Evolutionary conservation across 92 coral and sea anemone genomes (phyloP), one percentile per base, ranked within the genome.

Genomic region (Zoanthus sansibaricus): DNA sequence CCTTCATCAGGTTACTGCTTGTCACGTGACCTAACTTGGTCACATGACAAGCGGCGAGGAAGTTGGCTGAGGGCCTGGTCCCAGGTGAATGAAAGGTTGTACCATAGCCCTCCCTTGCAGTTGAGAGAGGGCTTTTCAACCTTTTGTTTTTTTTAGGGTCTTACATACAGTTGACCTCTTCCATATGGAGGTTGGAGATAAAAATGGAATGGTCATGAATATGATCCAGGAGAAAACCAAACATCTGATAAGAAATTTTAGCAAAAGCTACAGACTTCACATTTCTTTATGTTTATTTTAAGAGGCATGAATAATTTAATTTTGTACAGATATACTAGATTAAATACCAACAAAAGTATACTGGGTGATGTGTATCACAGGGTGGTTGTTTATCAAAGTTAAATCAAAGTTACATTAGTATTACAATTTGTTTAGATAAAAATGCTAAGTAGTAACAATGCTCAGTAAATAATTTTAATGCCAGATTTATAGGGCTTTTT

Each of bases 341-440:
- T 58, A 58, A 58, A 58, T 58, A 58, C 66, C 66, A 58, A 58
- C 66, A 58, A 58, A 58, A 58, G 66, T 58, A 58, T 58, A 58
- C 66, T 58, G 3, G 87, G 25, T 45, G 87, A 83, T 58, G 66
- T 58, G 66, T 58, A 11, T 58, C 66, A 58, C 66, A 58, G 66
- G 66, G 66, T 58, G 66, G 66, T 58, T 58, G 66, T 58, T 58
- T 58, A 11, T 58, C 66, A 58, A 58, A 58, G 66, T 58, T 58
- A 58, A 58, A 58, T 58, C 66, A 58, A 58, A 58, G 66, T 58
- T 58, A 58, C 66, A 58, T 58, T 58, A 58, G 66, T 58, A 58
- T 58, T 58, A 58, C 66, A 58, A 58, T 58, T 58, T 58, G 66
- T 58, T 58, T 58, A 58, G 66, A 58, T 58, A 58, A 58, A 58